phyloP scores from a whole-genome alignment of 2,113 vertebrate genomes.

The Halichoerus grypus region DNA sequence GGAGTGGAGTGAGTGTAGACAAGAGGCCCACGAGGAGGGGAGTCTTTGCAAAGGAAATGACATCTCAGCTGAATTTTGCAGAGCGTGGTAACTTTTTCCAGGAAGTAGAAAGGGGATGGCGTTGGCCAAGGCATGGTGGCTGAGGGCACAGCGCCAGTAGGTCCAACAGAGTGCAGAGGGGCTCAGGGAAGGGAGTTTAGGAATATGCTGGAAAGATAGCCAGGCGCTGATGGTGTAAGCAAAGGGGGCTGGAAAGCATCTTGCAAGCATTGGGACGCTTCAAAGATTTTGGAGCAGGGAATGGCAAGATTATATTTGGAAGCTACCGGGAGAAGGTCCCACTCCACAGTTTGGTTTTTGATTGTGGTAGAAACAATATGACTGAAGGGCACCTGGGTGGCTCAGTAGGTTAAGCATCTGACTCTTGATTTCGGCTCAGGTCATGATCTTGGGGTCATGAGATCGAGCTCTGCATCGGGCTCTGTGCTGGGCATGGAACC shows the following conservation, averaged over 20 bases:
- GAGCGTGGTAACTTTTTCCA: background rate
- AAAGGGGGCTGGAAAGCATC: fast-evolving
- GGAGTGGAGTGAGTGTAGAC: no score
- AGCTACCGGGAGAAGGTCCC: background rate
- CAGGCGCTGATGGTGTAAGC: fast-evolving
- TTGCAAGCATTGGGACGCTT: background rate
- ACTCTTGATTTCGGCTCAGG: background rate
- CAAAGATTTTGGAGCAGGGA: background rate
- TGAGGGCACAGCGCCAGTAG: background rate
- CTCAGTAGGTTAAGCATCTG: background rate
- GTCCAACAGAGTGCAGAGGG: background rate
- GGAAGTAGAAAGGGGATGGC: background rate
- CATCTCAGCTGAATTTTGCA: background rate
- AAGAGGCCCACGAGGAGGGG: background rate
- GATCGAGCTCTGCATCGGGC: background rate
- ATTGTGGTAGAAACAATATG: background rate
- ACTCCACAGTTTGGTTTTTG: no score
- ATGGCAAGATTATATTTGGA: background rate
- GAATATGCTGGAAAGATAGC: background rate
- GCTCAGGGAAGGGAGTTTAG: background rate
- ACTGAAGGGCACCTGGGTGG: background rate
- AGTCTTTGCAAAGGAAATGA: background rate
- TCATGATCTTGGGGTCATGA: background rate
- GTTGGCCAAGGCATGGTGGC: background rate
- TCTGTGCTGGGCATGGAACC: background rate